Base-by-base conservation (phyloP, 2,797 vertebrate species). In the Sebastes jordani region DNA sequence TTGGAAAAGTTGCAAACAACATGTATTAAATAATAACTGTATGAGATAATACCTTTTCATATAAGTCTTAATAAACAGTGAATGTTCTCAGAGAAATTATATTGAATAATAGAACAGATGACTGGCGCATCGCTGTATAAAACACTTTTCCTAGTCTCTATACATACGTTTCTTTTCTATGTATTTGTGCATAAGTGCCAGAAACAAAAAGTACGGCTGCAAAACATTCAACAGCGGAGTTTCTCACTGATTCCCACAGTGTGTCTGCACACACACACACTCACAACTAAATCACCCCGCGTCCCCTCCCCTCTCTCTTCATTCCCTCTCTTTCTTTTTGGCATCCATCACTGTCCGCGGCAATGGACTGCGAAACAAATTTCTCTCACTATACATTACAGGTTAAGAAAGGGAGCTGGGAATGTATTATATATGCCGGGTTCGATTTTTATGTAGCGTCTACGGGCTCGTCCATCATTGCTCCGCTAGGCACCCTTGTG, bases 331-430 rank as follows among this genome's bases (percentile, higher is more conserved):
- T 84, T 88, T 90, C 83, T 86, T 90, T 86, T 83, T 65, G 68
- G 76, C 87, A 93, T 93, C 90, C 89, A 92, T 93, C 93, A 91
- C 86, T 93, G 92, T 92, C 93, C 11, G 72, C 4, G 22, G 82
- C 90, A 92, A 91, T 93, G 86, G 90, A 88, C 85, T 91, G 89
- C 61, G 80, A 93, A 92, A 93, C 89, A 91, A 86, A 92, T 95
- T 93, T 90, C 90, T 92, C 88, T 93, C 91, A 89, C 88, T 89
- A 90, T 91, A 90, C 90, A 93, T 94, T 93, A 93, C 84, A 92
- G 87, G 88, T 93, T 91, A 93, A 92, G 83, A 92, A 92, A 90
- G 84, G 84, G 88, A 92, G 89, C 91, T 86, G 83, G 90, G 86
- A 93, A 91, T 87, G 87, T 80, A 85, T 90, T 89, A 86, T 91